Evolutionary conservation across 2,888 invertebrate genomes (phyloP).

Genomic region (Boloria euphrosyne): DNA sequence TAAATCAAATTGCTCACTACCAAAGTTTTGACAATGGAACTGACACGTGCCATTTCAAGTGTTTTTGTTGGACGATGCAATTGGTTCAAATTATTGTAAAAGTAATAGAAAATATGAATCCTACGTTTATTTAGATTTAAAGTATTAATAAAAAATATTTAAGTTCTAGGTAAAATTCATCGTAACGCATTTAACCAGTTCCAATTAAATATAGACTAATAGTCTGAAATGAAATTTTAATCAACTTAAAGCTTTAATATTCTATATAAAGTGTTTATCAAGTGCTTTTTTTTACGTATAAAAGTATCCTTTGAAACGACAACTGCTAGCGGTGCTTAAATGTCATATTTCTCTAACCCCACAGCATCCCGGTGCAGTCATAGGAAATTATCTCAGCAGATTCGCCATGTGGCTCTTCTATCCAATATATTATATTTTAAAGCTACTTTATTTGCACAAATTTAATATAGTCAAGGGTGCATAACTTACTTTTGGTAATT

Average conservation of each 20-base stretch:
- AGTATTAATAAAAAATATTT: slow-evolving; percentile 1
- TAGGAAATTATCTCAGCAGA: slow-evolving; percentile 68
- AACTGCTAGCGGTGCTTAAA: slow-evolving; percentile 34
- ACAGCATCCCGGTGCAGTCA: slow-evolving; percentile 53
- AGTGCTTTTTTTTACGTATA: too few species aligned
- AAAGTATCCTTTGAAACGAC: too few species aligned
- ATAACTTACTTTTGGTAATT: slow-evolving; percentile 79
- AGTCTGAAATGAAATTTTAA: too few species aligned
- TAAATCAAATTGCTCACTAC: not conserved
- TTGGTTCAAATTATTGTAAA: slow-evolving; percentile 30
- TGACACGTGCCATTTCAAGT: slow-evolving; percentile 72
- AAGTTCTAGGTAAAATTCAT: too few species aligned
- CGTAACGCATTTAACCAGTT: too few species aligned
- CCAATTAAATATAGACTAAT: too few species aligned
- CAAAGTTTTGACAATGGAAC: slow-evolving; percentile 48
- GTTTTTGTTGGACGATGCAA: slow-evolving; percentile 58
- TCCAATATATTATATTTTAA: slow-evolving; percentile 66
- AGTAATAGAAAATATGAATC: slow-evolving; percentile 2
- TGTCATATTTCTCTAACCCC: slow-evolving; percentile 59
- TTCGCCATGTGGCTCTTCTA: slow-evolving; percentile 71
- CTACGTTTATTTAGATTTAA: not conserved
- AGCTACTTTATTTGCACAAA: slow-evolving; percentile 71
- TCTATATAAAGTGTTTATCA: too few species aligned
- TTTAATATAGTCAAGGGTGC: slow-evolving; percentile 79
- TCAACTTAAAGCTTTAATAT: too few species aligned